phyloP scores from a whole-genome alignment of 2,113 vertebrate species.

The Dasyornis broadbenti region DNA sequence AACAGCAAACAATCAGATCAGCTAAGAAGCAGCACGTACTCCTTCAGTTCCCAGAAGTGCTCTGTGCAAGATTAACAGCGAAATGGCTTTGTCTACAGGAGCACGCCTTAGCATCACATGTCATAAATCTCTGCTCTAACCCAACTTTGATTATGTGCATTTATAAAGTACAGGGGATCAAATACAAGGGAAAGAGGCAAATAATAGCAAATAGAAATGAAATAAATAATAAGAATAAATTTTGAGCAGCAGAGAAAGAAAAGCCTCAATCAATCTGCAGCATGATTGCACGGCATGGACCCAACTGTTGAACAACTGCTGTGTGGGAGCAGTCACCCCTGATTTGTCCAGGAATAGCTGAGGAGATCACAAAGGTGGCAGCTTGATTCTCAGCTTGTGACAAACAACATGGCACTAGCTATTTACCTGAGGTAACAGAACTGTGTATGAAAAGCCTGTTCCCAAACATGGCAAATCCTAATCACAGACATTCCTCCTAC shows the following conservation, averaged over 20 bases:
- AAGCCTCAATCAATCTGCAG: background rate
- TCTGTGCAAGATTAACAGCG: background rate
- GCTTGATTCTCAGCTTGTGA: background rate
- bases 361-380: background rate
- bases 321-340: background rate
- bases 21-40: background rate
- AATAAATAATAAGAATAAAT: background rate
- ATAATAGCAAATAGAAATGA: background rate
- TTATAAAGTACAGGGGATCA: background rate
- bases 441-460: background rate
- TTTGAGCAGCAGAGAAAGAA: background rate
- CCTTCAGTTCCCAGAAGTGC: background rate
- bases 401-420: background rate
- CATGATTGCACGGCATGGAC: background rate
- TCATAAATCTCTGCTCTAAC: background rate
- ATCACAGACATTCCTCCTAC: background rate
- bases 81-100: background rate
- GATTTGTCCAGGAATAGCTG: background rate
- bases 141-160: background rate
- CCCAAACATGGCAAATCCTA: background rate
- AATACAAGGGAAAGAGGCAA: background rate
- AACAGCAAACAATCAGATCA: background rate
- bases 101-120: background rate
- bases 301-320: background rate
- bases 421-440: background rate